phyloP scores from a whole-genome alignment of 2,888 invertebrate genomes.

The Synergus japonicus region DNA sequence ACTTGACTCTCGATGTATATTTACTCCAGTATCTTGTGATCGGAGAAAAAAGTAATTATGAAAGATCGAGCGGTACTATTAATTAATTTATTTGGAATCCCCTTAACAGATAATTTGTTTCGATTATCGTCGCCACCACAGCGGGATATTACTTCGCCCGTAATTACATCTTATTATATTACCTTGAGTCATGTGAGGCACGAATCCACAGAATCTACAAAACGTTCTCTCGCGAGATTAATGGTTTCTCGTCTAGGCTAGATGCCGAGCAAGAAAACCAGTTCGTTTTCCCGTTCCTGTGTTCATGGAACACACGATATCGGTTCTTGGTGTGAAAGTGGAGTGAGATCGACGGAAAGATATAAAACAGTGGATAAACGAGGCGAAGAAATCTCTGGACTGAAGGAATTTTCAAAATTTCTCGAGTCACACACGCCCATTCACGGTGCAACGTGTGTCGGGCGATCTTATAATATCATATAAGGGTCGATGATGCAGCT shows the following conservation, averaged over 20 bases:
- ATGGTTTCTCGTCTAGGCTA: slow-evolving; percentile 34
- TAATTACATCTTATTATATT: slow-evolving; percentile 42
- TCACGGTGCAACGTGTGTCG: not conserved
- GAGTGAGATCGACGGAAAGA: slow-evolving; percentile 25
- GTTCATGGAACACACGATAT: slow-evolving; percentile 11
- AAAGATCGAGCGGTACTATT: slow-evolving; percentile 31
- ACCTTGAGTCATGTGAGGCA: slow-evolving; percentile 32
- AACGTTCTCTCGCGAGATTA: slow-evolving; percentile 36
- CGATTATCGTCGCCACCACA: slow-evolving; percentile 41
- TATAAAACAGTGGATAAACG: slow-evolving; percentile 34
- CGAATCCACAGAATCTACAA: slow-evolving; percentile 37
- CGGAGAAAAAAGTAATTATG: slow-evolving; percentile 28
- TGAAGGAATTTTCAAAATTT: slow-evolving; percentile 26
- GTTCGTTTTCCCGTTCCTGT: slow-evolving; percentile 23
- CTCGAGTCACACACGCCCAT: not conserved
- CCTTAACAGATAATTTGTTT: slow-evolving; percentile 41
- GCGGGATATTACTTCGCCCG: slow-evolving; percentile 33
- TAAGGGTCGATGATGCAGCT: slow-evolving; percentile 41
- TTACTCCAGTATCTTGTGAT: slow-evolving; percentile 16
- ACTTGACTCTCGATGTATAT: slow-evolving; percentile 2
- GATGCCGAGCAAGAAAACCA: slow-evolving; percentile 26
- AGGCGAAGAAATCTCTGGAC: slow-evolving; percentile 24
- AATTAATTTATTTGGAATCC: slow-evolving; percentile 39
- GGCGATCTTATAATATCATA: slow-evolving; percentile 5
- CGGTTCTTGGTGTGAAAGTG: slow-evolving; percentile 27